phyloP scores from a whole-genome alignment of 2,888 invertebrate species.

The Agrenia bidenticulata region DNA sequence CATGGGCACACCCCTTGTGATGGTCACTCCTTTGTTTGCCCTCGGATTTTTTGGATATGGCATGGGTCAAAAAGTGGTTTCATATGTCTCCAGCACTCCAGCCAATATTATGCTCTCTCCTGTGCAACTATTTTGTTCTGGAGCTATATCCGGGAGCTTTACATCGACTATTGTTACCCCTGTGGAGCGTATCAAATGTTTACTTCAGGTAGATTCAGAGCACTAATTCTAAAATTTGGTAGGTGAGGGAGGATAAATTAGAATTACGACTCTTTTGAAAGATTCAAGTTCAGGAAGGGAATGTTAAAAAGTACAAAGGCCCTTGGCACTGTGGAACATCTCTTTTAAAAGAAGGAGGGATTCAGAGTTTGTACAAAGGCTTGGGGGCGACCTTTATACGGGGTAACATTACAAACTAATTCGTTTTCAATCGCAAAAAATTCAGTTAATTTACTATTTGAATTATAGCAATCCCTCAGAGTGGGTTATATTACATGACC shows the following conservation, averaged over 20 bases:
- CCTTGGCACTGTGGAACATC: slow-evolving; percentile 63
- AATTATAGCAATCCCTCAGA: slow-evolving; percentile 20
- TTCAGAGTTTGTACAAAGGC: slow-evolving; percentile 63
- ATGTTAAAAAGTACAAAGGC: slow-evolving; percentile 57
- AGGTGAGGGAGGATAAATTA: too few relatives aligned
- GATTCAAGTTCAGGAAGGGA: slow-evolving; percentile 5
- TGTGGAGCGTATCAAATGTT: slow-evolving; percentile 29
- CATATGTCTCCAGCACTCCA: background rate
- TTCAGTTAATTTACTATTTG: background rate
- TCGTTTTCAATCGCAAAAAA: background rate
- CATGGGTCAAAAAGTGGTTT: slow-evolving; percentile 16
- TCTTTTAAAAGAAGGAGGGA: slow-evolving; percentile 63
- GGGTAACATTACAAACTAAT: slow-evolving; percentile 51
- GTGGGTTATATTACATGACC: slow-evolving; percentile 24
- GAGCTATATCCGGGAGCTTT: slow-evolving; percentile 16
- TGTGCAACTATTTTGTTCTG: slow-evolving; percentile 21
- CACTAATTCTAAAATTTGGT: background rate
- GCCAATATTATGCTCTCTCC: slow-evolving; percentile 3
- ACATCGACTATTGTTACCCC: slow-evolving; percentile 17
- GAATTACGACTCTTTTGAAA: background rate
- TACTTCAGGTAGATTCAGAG: slow-evolving; percentile 18
- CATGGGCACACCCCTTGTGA: slow-evolving; percentile 24
- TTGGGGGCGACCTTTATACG: slow-evolving; percentile 63
- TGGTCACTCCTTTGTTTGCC: slow-evolving; percentile 26
- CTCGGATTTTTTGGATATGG: slow-evolving; percentile 25